phyloP scores from a whole-genome alignment of 2,113 vertebrate species.

The Neogobius melanostomus region DNA sequence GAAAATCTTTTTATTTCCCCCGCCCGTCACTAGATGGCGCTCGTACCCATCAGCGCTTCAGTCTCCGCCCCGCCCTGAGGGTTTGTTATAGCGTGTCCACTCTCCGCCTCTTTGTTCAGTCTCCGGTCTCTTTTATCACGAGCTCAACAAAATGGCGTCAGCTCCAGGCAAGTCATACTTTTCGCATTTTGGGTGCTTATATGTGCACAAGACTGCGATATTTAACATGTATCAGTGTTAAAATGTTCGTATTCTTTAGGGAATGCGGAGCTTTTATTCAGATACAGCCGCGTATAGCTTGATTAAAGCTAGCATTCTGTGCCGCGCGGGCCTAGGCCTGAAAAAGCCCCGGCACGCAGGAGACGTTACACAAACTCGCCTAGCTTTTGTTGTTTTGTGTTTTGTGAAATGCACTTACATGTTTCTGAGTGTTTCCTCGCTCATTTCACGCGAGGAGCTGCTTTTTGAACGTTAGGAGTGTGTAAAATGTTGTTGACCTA shows the following conservation, averaged over 20 bases:
- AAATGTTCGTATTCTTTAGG: background rate
- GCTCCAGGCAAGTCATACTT: slow-evolving; percentile 66
- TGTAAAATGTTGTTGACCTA: background rate
- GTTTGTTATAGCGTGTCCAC: too few relatives aligned
- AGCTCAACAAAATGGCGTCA: slow-evolving; percentile 73
- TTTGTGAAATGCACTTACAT: background rate
- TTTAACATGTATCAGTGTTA: background rate
- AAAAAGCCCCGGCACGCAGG: background rate
- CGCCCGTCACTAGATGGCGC: too few relatives aligned
- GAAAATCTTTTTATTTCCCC: too few relatives aligned
- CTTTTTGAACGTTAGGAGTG: background rate
- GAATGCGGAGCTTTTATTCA: too few relatives aligned
- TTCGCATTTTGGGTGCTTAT: background rate
- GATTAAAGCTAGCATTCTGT: background rate
- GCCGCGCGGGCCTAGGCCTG: background rate
- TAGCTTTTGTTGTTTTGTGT: accelerated
- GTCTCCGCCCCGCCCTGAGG: too few relatives aligned
- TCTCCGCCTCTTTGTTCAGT: slow-evolving; percentile 16
- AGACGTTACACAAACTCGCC: background rate
- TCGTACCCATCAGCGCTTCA: too few relatives aligned
- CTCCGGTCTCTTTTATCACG: slow-evolving; percentile 6
- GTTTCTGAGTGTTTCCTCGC: background rate
- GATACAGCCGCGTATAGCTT: too few relatives aligned
- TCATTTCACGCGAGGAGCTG: too few relatives aligned
- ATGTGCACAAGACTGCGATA: background rate